Evolutionary conservation across 2,113 vertebrate species (phyloP).

Genomic region (Anolis carolinensis): DNA sequence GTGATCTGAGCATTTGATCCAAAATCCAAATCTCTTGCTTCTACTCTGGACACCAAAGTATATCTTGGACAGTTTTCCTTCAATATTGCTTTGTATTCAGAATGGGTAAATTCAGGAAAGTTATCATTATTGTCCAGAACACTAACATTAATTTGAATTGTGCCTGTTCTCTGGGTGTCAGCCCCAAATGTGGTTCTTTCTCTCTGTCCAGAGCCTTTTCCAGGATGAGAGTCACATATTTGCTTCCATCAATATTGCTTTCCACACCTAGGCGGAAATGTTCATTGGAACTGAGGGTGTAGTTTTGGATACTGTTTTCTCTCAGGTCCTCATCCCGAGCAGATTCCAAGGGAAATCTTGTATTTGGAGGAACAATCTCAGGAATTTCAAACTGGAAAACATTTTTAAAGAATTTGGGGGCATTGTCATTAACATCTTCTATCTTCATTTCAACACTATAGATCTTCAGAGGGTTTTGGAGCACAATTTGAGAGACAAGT

Average conservation of each 20-base stretch:
- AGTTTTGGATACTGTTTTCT: constrained; percentile 4
- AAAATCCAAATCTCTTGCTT: not conserved
- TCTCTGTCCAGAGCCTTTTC: not conserved
- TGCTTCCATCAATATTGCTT: constrained; percentile 42
- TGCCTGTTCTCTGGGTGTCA: not conserved
- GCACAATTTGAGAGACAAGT: constrained; percentile 70
- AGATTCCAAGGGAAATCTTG: constrained; percentile 75
- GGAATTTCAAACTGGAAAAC: constrained; percentile 70
- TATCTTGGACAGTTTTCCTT: too few relatives aligned
- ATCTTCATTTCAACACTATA: constrained; percentile 67
- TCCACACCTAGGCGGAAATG: constrained; percentile 43
- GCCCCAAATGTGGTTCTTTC: not conserved
- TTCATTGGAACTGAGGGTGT: too few relatives aligned
- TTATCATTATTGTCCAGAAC: not conserved
- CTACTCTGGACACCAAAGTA: too few relatives aligned
- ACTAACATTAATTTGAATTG: not conserved
- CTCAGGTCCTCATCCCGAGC: constrained; percentile 75
- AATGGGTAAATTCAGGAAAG: not conserved
- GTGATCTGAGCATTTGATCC: not conserved
- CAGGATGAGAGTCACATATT: not conserved
- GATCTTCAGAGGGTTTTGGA: constrained; percentile 71
- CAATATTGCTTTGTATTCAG: not conserved
- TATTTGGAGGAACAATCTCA: constrained; percentile 72
- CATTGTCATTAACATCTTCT: constrained; percentile 75
- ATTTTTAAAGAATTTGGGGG: constrained; percentile 66